phyloP scores from a whole-genome alignment of 1,140 invertebrate species.

The Lepidostoma basale region DNA sequence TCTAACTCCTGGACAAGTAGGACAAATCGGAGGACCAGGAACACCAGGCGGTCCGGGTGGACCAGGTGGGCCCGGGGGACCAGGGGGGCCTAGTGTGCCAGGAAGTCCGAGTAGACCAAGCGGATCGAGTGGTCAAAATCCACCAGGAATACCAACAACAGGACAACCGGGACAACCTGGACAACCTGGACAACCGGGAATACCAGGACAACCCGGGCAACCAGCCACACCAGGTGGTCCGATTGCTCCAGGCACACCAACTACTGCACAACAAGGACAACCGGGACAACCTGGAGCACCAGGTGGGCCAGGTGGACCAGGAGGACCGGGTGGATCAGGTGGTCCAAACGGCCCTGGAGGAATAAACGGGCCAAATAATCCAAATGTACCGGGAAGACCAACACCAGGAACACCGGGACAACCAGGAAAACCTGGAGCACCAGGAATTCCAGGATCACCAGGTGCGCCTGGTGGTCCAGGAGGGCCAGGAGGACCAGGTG shows the following conservation, averaged over 20 bases:
- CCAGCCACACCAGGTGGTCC: too few species aligned
- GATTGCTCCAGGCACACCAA: conserved; percentile 18
- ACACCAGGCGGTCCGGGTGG: conserved; percentile 38
- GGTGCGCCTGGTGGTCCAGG: too few species aligned
- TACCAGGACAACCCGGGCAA: too few species aligned
- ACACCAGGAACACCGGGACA: too few species aligned
- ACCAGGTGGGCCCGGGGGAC: conserved; percentile 14
- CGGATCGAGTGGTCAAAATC: conserved; percentile 41
- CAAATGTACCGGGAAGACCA: neutral
- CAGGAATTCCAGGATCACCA: neutral
- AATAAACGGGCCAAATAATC: conserved; percentile 32
- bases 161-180: too few species aligned
- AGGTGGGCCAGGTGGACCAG: neutral
- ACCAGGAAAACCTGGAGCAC: neutral
- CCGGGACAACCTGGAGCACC: too few species aligned
- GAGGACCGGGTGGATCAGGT: conserved; percentile 40
- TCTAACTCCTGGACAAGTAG: conserved; percentile 40
- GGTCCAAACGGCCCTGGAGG: conserved; percentile 43
- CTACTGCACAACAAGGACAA: too few species aligned
- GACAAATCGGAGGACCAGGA: conserved; percentile 36
- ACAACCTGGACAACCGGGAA: too few species aligned
- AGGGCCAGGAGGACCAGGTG: too few species aligned
- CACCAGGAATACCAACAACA: conserved; percentile 38
- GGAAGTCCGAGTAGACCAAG: conserved; percentile 27
- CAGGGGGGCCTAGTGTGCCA: conserved; percentile 30